A percentile compares a stretch with the other conserved stretches of the same genome.
Evolutionary conservation across 23 tunicate genomes (phyloP).

Genomic region (Ascidia mentula): DNA sequence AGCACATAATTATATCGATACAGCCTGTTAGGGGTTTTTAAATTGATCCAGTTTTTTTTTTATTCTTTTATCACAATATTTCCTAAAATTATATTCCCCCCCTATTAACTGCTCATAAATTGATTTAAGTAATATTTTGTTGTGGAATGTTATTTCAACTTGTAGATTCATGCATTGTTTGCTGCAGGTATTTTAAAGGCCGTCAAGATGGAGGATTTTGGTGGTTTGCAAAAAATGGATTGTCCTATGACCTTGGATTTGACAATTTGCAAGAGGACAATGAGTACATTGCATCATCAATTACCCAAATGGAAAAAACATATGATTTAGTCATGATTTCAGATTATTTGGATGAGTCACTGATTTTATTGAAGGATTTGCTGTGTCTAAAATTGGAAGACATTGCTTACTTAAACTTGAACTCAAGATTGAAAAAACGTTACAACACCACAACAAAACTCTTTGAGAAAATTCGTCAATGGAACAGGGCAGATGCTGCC

Average conservation of each 20-base stretch:
- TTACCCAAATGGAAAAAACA: constrained; percentile 32
- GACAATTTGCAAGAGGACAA: constrained; percentile 60
- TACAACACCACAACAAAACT: constrained; percentile 2
- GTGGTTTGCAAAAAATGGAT: constrained; percentile 81
- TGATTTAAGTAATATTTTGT: no score
- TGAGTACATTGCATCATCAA: constrained; percentile 41
- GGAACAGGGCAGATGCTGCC: constrained; percentile 71
- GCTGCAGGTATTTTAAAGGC: constrained; percentile 56
- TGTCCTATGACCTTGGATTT: constrained; percentile 75
- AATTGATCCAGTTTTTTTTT: no score
- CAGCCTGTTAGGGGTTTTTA: no score
- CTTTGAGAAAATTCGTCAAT: constrained; percentile 26
- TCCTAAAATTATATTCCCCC: no score
- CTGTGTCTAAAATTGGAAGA: constrained; percentile 55
- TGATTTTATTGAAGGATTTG: constrained; percentile 57
- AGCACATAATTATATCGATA: no score
- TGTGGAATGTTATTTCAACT: no score
- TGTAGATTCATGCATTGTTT: no score
- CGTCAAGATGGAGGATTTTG: constrained; percentile 30
- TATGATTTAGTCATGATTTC: constrained; percentile 60
- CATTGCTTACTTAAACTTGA: constrained; percentile 27
- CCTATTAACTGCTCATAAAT: no score
- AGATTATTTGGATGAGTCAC: constrained; percentile 71
- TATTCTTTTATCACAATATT: no score
- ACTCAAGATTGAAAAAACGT: constrained; percentile 30